phyloP scores from a whole-genome alignment of 2,888 invertebrate genomes.

The Lacanobia wlatinum region DNA sequence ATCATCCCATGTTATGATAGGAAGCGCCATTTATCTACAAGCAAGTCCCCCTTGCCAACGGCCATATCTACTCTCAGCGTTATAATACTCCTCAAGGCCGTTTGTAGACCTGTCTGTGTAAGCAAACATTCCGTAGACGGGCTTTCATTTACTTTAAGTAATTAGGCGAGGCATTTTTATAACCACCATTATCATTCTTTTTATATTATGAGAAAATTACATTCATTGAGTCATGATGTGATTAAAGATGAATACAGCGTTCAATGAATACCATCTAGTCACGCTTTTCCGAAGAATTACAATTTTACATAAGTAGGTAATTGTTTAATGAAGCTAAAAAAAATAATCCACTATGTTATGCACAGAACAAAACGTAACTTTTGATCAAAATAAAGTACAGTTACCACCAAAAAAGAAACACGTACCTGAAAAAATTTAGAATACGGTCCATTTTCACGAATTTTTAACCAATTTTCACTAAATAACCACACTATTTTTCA shows the following conservation, averaged over 20 bases:
- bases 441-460: conserved; percentile 31
- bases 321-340: neutral
- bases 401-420: neutral
- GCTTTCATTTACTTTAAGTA: conserved; percentile 31
- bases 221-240: conserved; percentile 17
- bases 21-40: neutral
- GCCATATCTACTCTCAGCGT: neutral
- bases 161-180: conserved; percentile 31
- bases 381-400: neutral
- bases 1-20: neutral
- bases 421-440: conserved; percentile 48
- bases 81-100: conserved; percentile 36
- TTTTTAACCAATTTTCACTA: conserved; percentile 7
- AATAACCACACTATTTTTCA: conserved; percentile 9
- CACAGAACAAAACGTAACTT: neutral
- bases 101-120: conserved; percentile 1
- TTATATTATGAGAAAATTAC: conserved; percentile 27
- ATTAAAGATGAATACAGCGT: conserved; percentile 25
- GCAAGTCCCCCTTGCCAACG: conserved; percentile 24
- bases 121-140: conserved; percentile 21
- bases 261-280: conserved; percentile 8
- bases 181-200: conserved; percentile 19
- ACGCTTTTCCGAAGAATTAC: conserved; percentile 27
- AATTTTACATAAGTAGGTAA: conserved; percentile 1
- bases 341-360: neutral